Percentiles rank a stretch among this genome's conserved stretches.
These are phyloP conservation scores for Spilosoma lubricipeda DNA, from an alignment of 2,888 invertebrate species.

Conservation along the genomic window DNA sequence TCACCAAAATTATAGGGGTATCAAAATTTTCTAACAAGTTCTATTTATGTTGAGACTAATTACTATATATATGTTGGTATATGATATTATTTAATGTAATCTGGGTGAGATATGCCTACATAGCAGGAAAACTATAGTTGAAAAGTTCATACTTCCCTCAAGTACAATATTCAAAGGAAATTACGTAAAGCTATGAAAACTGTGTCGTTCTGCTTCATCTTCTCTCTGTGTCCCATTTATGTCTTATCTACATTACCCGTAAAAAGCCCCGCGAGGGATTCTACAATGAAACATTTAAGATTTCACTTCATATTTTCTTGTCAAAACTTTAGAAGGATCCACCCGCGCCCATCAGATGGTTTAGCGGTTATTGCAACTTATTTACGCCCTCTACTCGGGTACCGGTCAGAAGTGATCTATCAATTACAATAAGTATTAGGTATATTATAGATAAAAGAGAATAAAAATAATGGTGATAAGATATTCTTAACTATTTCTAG, in stretches of 20 bases:
- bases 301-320: not conserved
- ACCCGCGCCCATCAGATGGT: not conserved
- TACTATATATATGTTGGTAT: not conserved
- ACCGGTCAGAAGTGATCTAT: not conserved
- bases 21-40: not conserved
- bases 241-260: conserved; percentile 50
- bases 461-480: not conserved
- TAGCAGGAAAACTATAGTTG: conserved; percentile 36
- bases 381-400: not conserved
- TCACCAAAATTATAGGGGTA: not conserved
- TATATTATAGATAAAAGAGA: not conserved
- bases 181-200: conserved; percentile 38
- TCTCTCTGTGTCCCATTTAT: conserved; percentile 20
- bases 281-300: conserved; percentile 7
- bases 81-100: conserved; percentile 8
- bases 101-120: not conserved
- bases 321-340: conserved; percentile 6
- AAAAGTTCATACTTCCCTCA: conserved; percentile 44
- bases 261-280: conserved; percentile 31
- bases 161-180: conserved; percentile 33
- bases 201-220: conserved; percentile 33
- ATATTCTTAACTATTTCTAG: not conserved
- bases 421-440: not conserved
- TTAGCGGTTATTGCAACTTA: not conserved
- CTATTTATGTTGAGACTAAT: conserved; percentile 2